Conservation (phyloP, 1,140 invertebrate species). For the Lepidotrigona ventralis region DNA sequence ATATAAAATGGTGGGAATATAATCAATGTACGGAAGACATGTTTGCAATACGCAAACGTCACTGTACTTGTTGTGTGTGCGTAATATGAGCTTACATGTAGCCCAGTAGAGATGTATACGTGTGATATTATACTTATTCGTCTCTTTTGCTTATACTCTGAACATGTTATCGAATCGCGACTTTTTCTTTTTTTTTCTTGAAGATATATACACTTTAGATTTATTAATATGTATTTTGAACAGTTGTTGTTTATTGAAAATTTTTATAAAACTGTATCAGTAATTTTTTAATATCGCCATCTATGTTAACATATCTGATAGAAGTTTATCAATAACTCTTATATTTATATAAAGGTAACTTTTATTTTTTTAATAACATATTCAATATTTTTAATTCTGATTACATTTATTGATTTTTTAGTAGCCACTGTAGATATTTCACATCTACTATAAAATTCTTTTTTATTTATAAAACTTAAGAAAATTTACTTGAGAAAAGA, state of each 20-base stretch:
- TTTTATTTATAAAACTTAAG: background rate
- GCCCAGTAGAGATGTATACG: conserved; percentile 19
- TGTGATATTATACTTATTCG: conserved; percentile 40
- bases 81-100: conserved; percentile 48
- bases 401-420: background rate
- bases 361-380: background rate
- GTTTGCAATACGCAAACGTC: conserved; percentile 58
- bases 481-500: background rate
- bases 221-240: background rate
- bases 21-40: conserved; percentile 64
- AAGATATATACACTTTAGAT: conserved; percentile 17
- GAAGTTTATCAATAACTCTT: background rate
- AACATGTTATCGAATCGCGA: conserved; percentile 28
- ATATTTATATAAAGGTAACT: background rate
- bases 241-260: conserved; percentile 6
- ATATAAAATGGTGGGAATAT: conserved; percentile 65
- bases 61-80: conserved; percentile 40
- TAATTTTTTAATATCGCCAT: background rate
- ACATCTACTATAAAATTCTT: background rate
- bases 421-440: background rate
- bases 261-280: background rate
- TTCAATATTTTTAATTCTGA: background rate
- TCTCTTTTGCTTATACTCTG: conserved; percentile 23
- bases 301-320: background rate
- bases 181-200: conserved; percentile 31